A percentile compares a stretch with the other conserved stretches of the same genome.
phyloP scores from a whole-genome alignment of 2,888 invertebrate species.

The Hypsopygia costalis region DNA sequence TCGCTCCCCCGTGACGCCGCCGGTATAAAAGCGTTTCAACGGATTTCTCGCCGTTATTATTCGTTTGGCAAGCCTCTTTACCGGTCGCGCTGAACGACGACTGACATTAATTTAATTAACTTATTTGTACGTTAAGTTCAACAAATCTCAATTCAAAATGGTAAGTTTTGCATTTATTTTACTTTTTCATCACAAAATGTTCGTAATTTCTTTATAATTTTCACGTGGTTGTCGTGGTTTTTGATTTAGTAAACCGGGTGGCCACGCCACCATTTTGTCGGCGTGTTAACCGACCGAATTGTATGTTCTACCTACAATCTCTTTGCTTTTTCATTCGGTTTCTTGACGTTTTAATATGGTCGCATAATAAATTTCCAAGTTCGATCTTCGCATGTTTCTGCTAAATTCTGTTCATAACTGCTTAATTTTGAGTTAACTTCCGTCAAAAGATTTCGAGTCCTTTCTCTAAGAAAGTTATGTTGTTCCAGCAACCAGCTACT shows the following conservation, averaged over 20 bases:
- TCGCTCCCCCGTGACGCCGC: constrained; percentile 68
- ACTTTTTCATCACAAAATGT: constrained; percentile 3
- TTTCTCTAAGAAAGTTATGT: too few species aligned
- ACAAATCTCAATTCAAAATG: constrained; percentile 74
- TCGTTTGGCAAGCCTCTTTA: constrained; percentile 86
- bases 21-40: constrained; percentile 79
- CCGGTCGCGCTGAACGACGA: constrained; percentile 82
- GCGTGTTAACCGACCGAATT: constrained; percentile 31
- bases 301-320: constrained; percentile 2
- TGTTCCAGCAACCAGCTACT: too few species aligned
- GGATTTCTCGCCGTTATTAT: constrained; percentile 70
- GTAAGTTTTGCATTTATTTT: constrained; percentile 49
- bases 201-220: constrained; percentile 13
- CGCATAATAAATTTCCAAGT: background rate
- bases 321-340: too few species aligned
- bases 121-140: constrained; percentile 70
- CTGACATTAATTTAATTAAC: constrained; percentile 62
- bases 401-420: background rate
- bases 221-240: constrained; percentile 11
- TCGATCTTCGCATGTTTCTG: constrained; percentile 21
- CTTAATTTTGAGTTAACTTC: constrained; percentile 8
- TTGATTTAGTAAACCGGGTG: constrained; percentile 37
- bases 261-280: constrained; percentile 70
- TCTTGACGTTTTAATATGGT: constrained; percentile 11
- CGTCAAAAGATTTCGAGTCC: too few species aligned